phyloP scores from a whole-genome alignment of 2,888 invertebrate species.

The Isotomurus palustris region DNA sequence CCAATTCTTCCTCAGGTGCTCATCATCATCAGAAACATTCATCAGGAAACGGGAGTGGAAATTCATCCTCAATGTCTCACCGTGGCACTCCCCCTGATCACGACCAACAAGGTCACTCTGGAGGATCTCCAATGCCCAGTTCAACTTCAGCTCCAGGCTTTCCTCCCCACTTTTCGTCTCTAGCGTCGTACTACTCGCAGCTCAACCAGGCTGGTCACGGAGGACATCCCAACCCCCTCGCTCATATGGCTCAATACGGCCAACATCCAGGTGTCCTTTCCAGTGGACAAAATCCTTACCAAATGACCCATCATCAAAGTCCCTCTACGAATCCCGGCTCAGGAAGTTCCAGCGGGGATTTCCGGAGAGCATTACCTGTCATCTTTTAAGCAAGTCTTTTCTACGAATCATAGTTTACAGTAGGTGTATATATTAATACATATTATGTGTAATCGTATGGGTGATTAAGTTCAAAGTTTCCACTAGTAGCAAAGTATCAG shows the following conservation, averaged over 20 bases:
- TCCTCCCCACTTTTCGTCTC: conserved; percentile 41
- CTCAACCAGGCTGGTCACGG: conserved; percentile 47
- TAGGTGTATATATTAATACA: too few relatives aligned
- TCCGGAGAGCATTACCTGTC: conserved; percentile 68
- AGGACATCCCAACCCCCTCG: conserved; percentile 28
- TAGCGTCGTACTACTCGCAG: conserved; percentile 49
- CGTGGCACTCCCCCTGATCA: conserved; percentile 36
- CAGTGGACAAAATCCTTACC: conserved; percentile 43
- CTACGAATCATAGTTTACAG: background rate
- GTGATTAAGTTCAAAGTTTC: too few relatives aligned
- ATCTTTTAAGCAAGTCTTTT: conserved; percentile 62
- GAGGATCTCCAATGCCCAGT: conserved; percentile 37
- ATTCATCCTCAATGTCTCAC: conserved; percentile 25
- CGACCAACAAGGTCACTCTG: conserved; percentile 28
- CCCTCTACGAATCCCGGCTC: conserved; percentile 33
- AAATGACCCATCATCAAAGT: conserved; percentile 41
- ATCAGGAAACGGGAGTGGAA: conserved; percentile 14
- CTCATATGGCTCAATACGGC: conserved; percentile 44
- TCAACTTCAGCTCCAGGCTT: conserved; percentile 41
- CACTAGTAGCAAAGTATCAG: too few relatives aligned
- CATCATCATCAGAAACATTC: conserved; percentile 25
- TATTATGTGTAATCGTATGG: too few relatives aligned
- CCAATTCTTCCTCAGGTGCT: conserved; percentile 12
- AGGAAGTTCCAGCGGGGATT: conserved; percentile 57
- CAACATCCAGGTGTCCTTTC: conserved; percentile 37